Base-by-base conservation (phyloP, 2,888 invertebrate genomes). In the Ennomos erosarius region DNA sequence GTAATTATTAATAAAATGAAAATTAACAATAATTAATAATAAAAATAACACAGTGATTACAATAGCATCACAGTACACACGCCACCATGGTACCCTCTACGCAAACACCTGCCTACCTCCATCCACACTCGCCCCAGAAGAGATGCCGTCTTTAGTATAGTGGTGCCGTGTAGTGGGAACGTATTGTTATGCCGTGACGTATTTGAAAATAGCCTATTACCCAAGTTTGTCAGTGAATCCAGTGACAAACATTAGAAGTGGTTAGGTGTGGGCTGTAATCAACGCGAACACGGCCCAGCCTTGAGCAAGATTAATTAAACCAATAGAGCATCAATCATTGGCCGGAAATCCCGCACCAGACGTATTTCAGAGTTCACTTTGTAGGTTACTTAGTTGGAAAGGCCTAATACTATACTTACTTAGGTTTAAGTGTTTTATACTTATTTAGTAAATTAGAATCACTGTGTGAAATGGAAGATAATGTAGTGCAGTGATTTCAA, bases 291-390 rank as follows among this genome's bases (percentile, higher is more conserved):
- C 58, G 73, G 74, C 73, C 70, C 70, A 76, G 59, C 67, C 79
- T 82, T 87, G 87, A 88, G 81, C 75, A 88, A 88, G 89, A 90
- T 90, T 89, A 89, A 90, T 90, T 88, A 88, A 86, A 78, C 79
- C 76, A 68, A 72, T 70, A 70, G 78, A 76, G 76, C 88, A 90
- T 90, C 87, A 88, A 90, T 90, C 90, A 89, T 87, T 85, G 82
- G 71, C 68, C 74, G 65, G 71, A 74, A 78, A 83, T 80, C 81
- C 78, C 75, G 67, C 67, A 71, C 73, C 73, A 78, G 79, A 75
- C 78, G 73, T 68, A 62, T 77, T 77, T 71, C 74, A 76, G 64
- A 74, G 72, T 61, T 67, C 72, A 76, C 70, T 75, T 71, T 64
- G 70, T 67, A 65, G 65, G 75, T 75, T 72, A 74, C 69, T 76